A percentile compares a stretch with the other conserved stretches of the same genome.
Conservation (phyloP, 2,113 vertebrate genomes). For the Paracanthobrama guichenoti region DNA sequence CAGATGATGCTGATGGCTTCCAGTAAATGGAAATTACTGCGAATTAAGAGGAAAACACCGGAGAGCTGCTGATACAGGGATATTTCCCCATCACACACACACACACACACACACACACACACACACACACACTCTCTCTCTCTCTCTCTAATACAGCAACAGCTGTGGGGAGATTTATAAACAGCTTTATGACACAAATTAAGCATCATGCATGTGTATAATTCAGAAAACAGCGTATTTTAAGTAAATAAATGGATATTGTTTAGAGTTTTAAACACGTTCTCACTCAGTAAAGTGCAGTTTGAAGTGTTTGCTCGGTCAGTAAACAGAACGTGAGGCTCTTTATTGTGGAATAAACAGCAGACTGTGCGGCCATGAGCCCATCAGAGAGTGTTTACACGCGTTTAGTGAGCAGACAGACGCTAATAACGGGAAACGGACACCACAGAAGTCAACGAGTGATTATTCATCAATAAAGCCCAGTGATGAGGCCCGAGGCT, state of each 20-base stretch:
- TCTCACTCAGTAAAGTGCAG: not conserved
- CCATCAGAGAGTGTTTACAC: constrained; percentile 13
- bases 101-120: too few species aligned
- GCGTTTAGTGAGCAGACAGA: not conserved
- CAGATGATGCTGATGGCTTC: constrained; percentile 5
- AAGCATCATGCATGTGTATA: not conserved
- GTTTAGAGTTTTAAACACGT: not conserved
- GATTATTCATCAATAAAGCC: not conserved
- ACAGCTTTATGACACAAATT: too few species aligned
- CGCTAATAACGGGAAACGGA: not conserved
- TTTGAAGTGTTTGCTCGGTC: not conserved
- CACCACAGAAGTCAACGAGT: not conserved
- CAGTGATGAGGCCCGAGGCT: constrained; percentile 25
- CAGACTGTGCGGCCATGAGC: not conserved
- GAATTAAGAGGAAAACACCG: constrained; percentile 12
- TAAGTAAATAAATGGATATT: not conserved
- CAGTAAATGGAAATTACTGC: constrained; percentile 30
- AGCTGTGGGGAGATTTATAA: too few species aligned
- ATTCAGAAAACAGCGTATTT: not conserved
- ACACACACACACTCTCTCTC: too few species aligned
- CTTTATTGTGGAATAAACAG: too few species aligned
- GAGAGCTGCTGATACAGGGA: constrained; percentile 8
- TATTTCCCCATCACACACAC: not conserved
- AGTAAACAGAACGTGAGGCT: not conserved
- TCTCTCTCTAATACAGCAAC: not conserved